Evolutionary conservation across 2,888 invertebrate genomes (phyloP), one percentile per base, ranked within the genome.

Genomic region (Mycalesis mineus): DNA sequence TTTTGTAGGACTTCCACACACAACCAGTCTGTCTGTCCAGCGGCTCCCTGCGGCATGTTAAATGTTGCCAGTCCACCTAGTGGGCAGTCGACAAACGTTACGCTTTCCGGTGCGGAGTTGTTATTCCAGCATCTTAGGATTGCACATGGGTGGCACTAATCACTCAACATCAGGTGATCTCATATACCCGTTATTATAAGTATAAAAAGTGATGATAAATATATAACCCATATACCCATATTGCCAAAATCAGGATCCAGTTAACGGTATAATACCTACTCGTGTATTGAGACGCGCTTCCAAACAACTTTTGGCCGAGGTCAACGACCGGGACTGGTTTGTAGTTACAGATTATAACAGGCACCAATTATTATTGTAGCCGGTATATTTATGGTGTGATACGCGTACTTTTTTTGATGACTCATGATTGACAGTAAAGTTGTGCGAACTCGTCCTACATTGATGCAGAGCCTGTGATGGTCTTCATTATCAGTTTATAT

Each of bases 321-420:
- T 51, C 58, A 44, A 51, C 56, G 63, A 61, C 58, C 61, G 42
- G 31, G 39, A 63, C 63, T 48, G 56, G 63, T 63, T 63, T 63
- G 58, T 47, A 54, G 63, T n/a, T 49, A 15, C 33, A 47, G 31
- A 41, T 41, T 41, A 41, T 15, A 41, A 47, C 33, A 31, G 8
- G 33, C 49, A 36, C 36, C 36, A 11, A 36, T 36, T 36, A 22
- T 22, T 36, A 36, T 36, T 11, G 36, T 36, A 4, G 36, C 11
- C 9, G 36, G 9, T 36, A 11, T 36, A 36, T 36, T 36, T 9
- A 11, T 36, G 11, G 4, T 36, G 36, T 11, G 1, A 36, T 11
- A 11, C 36, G n/a, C n/a, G n/a, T n/a, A 36, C 2, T 36, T 36
- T 4, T 36, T 36, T 36, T 36, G 36, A 11, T 36, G 36, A 36